Conservation (phyloP, 1,140 invertebrate genomes). For the Zaprionus gabonicus region DNA sequence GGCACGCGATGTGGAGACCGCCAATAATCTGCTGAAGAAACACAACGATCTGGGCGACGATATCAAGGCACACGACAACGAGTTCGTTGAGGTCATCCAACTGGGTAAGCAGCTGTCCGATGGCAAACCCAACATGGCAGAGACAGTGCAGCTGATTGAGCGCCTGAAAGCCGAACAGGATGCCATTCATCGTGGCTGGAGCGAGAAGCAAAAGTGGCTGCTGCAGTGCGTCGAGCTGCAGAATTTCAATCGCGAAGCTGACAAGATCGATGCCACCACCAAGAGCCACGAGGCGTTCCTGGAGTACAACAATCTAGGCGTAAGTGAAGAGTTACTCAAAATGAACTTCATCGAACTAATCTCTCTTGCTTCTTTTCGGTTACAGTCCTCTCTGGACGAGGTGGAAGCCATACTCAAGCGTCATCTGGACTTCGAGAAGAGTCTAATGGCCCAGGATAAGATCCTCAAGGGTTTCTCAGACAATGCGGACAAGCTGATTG, state of each 20-base stretch:
- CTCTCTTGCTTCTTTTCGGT: constrained; percentile 24
- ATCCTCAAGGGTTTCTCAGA: constrained; percentile 94
- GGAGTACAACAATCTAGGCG: constrained; percentile 94
- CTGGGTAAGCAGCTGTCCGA: constrained; percentile 90
- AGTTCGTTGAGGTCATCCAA: constrained; percentile 91
- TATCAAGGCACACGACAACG: constrained; percentile 91
- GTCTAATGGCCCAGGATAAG: constrained; percentile 96
- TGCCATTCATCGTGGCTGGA: constrained; percentile 91
- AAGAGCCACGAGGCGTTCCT: constrained; percentile 97
- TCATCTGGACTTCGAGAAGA: constrained; percentile 97
- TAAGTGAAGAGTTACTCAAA: constrained; percentile 84
- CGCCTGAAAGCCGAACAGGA: constrained; percentile 91
- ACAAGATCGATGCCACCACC: constrained; percentile 97
- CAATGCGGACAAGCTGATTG: constrained; percentile 93
- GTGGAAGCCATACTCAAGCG: constrained; percentile 97
- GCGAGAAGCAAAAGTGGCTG: constrained; percentile 92
- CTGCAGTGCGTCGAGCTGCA: constrained; percentile 94
- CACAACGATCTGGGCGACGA: constrained; percentile 96
- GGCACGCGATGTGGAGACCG: constrained; percentile 94
- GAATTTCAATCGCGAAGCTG: constrained; percentile 97
- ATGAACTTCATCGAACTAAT: not conserved
- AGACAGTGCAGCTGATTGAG: constrained; percentile 90
- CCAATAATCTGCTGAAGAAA: constrained; percentile 95
- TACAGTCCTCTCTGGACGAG: constrained; percentile 94
- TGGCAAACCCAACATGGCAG: constrained; percentile 88